Base-by-base conservation (phyloP, 2,797 vertebrate genomes). In the Hemitrygon akajei region DNA sequence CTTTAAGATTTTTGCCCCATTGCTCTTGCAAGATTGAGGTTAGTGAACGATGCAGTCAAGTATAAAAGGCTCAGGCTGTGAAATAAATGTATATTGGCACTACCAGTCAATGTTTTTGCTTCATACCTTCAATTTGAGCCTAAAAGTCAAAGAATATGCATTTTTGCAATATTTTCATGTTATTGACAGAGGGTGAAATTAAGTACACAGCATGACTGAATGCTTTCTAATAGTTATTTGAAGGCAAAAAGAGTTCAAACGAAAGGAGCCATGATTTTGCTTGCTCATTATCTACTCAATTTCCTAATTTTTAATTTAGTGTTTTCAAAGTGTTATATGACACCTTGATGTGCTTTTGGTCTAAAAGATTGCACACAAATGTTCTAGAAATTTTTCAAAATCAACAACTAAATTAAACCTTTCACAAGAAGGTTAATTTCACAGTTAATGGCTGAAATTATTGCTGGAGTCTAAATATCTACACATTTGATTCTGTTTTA, bases 1-100 rank as follows among this genome's bases (percentile, higher is more conserved):
- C 96, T 96, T 95, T 95, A 97, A 95, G 96, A 97, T 96, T 96
- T 96, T 95, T 95, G 95, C 95, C 96, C 96, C 96, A 97, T 96
- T 94, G 96, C 96, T 95, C 95, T 96, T 96, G 95, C 94, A 94
- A 97, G 96, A 96, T 96, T 96, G 96, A 96, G 97, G 97, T 96
- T 96, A 96, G 96, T 97, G 96, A 96, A 96, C 96, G 96, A 96
- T 94, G 96, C 96, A 96, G 95, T 96, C 96, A 94, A 96, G 97
- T 97, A 95, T 95, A 95, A 96, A 97, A 96, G 95, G 95, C 96
- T 96, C 96, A 94, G 97, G 94, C 96, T 96, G 97, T 96, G 96
- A 97, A 96, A 95, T 95, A 96, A 95, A 96, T 96, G 60, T 86
- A 89, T 95, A 0, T 93, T 95, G 94, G 94, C 20, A 73, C 94